Evolutionary conservation across 2,888 invertebrate species (phyloP), one percentile per base, ranked within the genome.

Genomic region (Orthosia incerta): DNA sequence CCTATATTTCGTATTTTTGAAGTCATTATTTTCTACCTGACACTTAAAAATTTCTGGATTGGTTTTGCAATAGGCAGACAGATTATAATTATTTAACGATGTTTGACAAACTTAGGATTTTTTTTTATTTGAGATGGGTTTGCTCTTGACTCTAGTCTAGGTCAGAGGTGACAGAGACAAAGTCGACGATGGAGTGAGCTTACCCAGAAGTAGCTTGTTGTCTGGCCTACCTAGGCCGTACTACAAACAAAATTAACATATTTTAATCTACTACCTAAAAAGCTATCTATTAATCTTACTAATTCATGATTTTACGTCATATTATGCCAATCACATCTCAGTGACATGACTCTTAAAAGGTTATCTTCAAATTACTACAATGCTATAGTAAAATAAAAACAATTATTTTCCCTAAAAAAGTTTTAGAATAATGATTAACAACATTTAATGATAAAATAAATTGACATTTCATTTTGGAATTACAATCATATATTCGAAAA

Each of bases 351-450:
- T 51, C 45, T 50, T 31, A 63, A 45, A 53, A 46, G 71, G 0
- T 50, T 18, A 71, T 65, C 65, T 51, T 16, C 23, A 45, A 48
- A 64, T n/a, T 20, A 5, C 46, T 26, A 60, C n/a, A n/a, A 51
- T 46, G 31, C 23, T 39, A 9, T 53, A 20, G 12, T n/a, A 46
- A 59, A 53, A 26, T 20, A 45, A 3, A 64, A 55, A 61, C 26
- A 46, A 50, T 56, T 12, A 26, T n/a, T 56, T 55, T 50, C 31
- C 15, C 9, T 5, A 61, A 61, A 45, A 48, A n/a, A 61, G 18
- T 56, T n/a, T n/a, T 9, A 23, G 26, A 69, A 23, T 2, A 9
- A 26, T 9, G 2, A 50, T 50, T 5, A 18, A 51, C 15, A 26
- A 53, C n/a, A 39, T 39, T 39, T 39, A 39, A 9, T n/a, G 5